Conservation (phyloP, 2,113 vertebrate species). For the Tonatia bakeri region DNA sequence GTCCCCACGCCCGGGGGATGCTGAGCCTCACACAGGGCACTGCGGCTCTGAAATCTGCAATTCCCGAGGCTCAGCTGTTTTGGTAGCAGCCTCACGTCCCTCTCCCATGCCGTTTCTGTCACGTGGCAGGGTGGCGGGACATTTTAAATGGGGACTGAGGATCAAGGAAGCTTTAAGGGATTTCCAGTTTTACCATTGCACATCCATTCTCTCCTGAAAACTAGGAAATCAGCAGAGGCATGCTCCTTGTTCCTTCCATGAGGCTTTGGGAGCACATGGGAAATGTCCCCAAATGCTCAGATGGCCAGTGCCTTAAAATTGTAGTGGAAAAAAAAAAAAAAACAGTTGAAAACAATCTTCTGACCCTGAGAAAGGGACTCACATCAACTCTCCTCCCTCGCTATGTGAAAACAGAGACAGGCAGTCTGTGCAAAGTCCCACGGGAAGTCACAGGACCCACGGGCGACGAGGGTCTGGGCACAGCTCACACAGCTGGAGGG, state of each 20-base stretch:
- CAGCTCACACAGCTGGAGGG: accelerated
- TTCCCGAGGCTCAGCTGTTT: neutral
- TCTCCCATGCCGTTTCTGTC: neutral
- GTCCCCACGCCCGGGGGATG: accelerated
- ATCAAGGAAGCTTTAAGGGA: no score
- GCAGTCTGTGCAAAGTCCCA: neutral
- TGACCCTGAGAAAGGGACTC: no score
- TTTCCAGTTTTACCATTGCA: accelerated
- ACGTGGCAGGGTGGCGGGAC: no score
- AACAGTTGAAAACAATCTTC: neutral
- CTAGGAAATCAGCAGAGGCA: no score
- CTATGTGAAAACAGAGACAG: neutral
- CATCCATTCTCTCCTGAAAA: neutral
- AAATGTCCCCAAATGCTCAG: accelerated
- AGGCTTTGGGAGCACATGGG: neutral
- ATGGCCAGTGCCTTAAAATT: neutral
- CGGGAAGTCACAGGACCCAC: accelerated
- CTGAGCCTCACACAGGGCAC: accelerated
- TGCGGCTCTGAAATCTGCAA: neutral
- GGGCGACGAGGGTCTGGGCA: neutral
- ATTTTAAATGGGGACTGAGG: neutral
- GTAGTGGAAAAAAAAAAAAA: neutral
- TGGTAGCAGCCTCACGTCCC: accelerated
- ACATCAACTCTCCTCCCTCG: accelerated
- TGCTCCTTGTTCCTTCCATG: neutral